A percentile compares a stretch with the other conserved stretches of the same genome.
These are phyloP conservation scores for Tragopan temminckii DNA, from an alignment of 2,797 vertebrate species.

Conservation along the genomic window DNA sequence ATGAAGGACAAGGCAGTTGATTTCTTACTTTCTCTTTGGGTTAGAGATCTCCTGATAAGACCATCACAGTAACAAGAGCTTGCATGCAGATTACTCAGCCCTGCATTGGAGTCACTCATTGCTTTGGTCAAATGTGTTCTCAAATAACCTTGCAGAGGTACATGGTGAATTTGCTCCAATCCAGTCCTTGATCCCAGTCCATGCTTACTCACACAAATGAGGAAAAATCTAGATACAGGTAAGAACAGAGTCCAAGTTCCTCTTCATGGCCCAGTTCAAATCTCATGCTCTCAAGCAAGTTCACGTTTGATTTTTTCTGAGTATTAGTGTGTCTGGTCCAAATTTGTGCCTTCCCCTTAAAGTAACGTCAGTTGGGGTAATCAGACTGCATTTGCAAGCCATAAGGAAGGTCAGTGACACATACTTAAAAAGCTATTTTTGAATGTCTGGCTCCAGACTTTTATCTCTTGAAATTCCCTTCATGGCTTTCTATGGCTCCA, in stretches of 20 bases:
- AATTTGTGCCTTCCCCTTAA: neutral
- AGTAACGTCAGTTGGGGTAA: neutral
- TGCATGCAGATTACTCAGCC: neutral
- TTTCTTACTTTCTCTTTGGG: neutral
- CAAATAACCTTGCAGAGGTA: neutral
- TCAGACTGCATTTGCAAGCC: conserved; percentile 23
- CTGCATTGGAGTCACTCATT: neutral
- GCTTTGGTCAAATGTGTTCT: neutral
- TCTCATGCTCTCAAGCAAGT: neutral
- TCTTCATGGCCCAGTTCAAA: neutral
- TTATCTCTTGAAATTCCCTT: conserved; percentile 40
- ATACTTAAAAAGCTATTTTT: conserved; percentile 21
- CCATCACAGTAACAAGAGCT: neutral
- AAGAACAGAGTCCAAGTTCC: neutral
- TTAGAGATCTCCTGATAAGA: neutral
- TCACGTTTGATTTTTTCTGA: neutral
- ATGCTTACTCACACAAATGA: neutral
- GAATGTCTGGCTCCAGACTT: conserved; percentile 23
- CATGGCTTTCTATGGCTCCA: conserved; percentile 26
- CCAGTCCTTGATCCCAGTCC: neutral
- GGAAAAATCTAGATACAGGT: neutral
- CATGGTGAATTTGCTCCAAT: accelerated
- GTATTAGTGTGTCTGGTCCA: neutral
- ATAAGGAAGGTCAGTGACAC: conserved; percentile 25
- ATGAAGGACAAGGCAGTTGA: neutral